Conservation (phyloP, 2,888 invertebrate species). For the Caenorhabditis virilis region DNA sequence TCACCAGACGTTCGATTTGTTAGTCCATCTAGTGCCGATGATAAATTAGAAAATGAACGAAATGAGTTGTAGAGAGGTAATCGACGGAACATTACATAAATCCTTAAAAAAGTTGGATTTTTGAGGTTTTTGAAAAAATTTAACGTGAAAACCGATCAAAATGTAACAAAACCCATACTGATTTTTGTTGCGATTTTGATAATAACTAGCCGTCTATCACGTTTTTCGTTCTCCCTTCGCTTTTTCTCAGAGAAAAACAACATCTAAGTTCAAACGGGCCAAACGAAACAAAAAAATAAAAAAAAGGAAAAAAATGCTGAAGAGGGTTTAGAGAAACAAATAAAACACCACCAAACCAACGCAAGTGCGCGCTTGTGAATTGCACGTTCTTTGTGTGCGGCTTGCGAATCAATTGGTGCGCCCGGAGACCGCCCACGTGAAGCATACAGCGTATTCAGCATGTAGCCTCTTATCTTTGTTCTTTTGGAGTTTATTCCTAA, state of each 20-base stretch:
- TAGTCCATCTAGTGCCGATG: slow-evolving; percentile 25
- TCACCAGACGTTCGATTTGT: slow-evolving; percentile 32
- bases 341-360: no score
- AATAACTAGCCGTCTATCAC: background rate
- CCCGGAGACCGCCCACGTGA: slow-evolving; percentile 29
- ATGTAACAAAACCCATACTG: no score
- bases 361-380: slow-evolving; percentile 8
- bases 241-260: background rate
- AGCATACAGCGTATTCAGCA: no score
- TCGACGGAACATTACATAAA: slow-evolving; percentile 25
- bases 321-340: background rate
- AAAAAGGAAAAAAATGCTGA: background rate
- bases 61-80: slow-evolving; percentile 10
- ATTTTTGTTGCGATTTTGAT: background rate
- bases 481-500: no score
- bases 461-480: no score
- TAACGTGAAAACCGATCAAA: no score
- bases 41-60: slow-evolving; percentile 10
- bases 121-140: background rate
- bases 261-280: slow-evolving; percentile 4
- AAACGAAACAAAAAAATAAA: slow-evolving; percentile 17
- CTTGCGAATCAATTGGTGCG: slow-evolving; percentile 33
- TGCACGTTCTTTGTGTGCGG: slow-evolving; percentile 13
- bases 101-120: background rate
- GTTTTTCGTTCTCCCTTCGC: background rate